Percentiles rank a stretch among this genome's conserved stretches.
Conservation (phyloP, 92 coral and sea anemone genomes). For the Plumapathes pennacea region DNA sequence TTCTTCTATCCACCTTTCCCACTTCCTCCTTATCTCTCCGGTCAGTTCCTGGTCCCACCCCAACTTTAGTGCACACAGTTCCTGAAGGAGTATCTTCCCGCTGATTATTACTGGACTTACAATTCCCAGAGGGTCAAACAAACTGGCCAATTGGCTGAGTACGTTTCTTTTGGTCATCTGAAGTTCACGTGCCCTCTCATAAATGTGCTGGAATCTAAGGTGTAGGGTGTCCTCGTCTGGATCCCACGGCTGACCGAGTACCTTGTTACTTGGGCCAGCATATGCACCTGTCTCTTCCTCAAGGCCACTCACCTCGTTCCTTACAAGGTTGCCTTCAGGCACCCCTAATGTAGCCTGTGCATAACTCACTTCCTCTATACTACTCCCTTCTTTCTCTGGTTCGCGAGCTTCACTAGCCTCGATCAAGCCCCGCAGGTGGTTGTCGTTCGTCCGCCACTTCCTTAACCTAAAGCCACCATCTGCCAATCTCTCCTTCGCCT, state of each 20-base stretch:
- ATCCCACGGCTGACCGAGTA: slow-evolving; percentile 43
- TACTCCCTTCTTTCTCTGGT: not conserved
- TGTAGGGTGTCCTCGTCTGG: slow-evolving; percentile 30
- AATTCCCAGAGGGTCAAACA: slow-evolving; percentile 37
- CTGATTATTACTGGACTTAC: slow-evolving; percentile 14
- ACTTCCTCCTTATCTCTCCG: slow-evolving; percentile 10
- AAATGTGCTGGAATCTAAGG: slow-evolving; percentile 21
- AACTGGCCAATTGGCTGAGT: slow-evolving; percentile 28
- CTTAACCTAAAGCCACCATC: slow-evolving; percentile 19
- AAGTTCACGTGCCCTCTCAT: slow-evolving; percentile 12
- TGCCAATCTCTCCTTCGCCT: slow-evolving; percentile 23
- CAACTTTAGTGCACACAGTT: slow-evolving; percentile 9
- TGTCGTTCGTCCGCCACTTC: slow-evolving; percentile 16
- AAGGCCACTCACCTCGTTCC: too few species aligned
- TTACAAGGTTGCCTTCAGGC: too few species aligned
- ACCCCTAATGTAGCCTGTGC: slow-evolving; percentile 26
- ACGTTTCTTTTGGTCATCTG: slow-evolving; percentile 39
- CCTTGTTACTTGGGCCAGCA: slow-evolving; percentile 27
- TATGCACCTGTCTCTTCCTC: too few species aligned
- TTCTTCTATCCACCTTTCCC: slow-evolving; percentile 25
- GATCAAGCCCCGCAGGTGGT: not conserved
- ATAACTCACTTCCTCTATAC: slow-evolving; percentile 25
- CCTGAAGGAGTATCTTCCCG: slow-evolving; percentile 18
- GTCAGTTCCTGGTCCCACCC: slow-evolving; percentile 37
- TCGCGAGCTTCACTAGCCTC: not conserved